Evolutionary conservation across 2,888 invertebrate genomes (phyloP).

Genomic region (Latrodectus elegans): DNA sequence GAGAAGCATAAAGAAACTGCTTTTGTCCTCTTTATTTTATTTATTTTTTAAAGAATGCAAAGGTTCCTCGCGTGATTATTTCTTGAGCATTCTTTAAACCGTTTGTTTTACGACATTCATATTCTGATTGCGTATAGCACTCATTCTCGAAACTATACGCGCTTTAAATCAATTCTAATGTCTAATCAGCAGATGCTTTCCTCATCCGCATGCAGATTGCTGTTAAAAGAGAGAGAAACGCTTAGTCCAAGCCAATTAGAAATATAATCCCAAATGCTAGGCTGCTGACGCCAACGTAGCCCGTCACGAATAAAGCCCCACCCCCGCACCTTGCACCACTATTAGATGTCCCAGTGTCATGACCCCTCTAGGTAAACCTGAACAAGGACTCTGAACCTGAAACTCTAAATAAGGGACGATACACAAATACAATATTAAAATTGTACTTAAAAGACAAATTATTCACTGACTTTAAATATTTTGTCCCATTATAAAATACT

Average conservation of each 20-base stretch:
- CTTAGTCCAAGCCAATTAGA: slow-evolving; percentile 62
- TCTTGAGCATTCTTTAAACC: not conserved
- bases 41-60: too few relatives aligned
- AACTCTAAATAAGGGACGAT: slow-evolving; percentile 29
- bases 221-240: slow-evolving; percentile 32
- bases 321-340: slow-evolving; percentile 48
- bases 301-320: slow-evolving; percentile 50
- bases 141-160: slow-evolving; percentile 43
- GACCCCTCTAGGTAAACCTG: slow-evolving; percentile 41
- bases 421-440: slow-evolving; percentile 16
- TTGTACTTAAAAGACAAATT: too few relatives aligned
- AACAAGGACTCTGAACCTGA: slow-evolving; percentile 49
- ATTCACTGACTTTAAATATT: too few relatives aligned
- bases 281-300: slow-evolving; percentile 22
- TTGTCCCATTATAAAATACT: too few relatives aligned
- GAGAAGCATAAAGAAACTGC: too few relatives aligned
- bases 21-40: too few relatives aligned
- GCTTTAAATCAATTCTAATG: slow-evolving; percentile 41
- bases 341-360: slow-evolving; percentile 58
- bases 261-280: slow-evolving; percentile 5
- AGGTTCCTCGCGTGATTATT: not conserved
- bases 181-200: slow-evolving; percentile 58
- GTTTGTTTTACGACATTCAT: not conserved
- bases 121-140: slow-evolving; percentile 13
- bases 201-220: slow-evolving; percentile 47